These are phyloP conservation scores for Hemicentrotus pulcherrimus DNA, from an alignment of 35 echinoderm and acorn worm genomes.

Conservation along the genomic window DNA sequence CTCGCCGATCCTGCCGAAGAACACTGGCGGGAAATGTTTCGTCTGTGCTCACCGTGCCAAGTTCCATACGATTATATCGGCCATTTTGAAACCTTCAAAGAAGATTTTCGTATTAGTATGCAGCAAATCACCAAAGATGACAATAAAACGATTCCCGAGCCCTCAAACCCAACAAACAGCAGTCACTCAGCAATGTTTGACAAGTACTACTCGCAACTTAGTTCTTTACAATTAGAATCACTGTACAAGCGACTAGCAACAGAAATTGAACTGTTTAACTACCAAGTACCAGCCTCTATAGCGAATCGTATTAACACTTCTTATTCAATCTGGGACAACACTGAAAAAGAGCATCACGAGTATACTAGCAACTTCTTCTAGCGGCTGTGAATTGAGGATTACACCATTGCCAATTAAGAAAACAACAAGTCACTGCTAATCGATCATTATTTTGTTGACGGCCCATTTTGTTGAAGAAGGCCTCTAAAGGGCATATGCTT, in stretches of 20 bases:
- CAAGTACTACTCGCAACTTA: slow-evolving; percentile 34
- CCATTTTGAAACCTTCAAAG: slow-evolving; percentile 66
- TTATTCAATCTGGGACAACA: neutral
- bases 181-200: neutral
- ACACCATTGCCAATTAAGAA: too few species aligned
- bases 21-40: slow-evolving; percentile 62
- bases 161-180: slow-evolving; percentile 47
- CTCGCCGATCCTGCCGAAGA: slow-evolving; percentile 18
- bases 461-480: too few species aligned
- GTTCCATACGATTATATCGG: slow-evolving; percentile 75
- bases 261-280: neutral
- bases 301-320: neutral
- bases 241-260: neutral
- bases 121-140: neutral
- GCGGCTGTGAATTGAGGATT: too few species aligned
- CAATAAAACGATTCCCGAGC: neutral
- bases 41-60: slow-evolving; percentile 61
- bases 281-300: neutral
- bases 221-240: neutral
- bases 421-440: too few species aligned
- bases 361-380: too few species aligned
- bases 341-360: too few species aligned
- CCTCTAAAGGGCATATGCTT: too few species aligned
- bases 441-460: too few species aligned
- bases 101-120: slow-evolving; percentile 52